These are phyloP conservation scores for Cheiracanthium punctorium DNA, from an alignment of 2,888 invertebrate genomes.

Conservation along the genomic window DNA sequence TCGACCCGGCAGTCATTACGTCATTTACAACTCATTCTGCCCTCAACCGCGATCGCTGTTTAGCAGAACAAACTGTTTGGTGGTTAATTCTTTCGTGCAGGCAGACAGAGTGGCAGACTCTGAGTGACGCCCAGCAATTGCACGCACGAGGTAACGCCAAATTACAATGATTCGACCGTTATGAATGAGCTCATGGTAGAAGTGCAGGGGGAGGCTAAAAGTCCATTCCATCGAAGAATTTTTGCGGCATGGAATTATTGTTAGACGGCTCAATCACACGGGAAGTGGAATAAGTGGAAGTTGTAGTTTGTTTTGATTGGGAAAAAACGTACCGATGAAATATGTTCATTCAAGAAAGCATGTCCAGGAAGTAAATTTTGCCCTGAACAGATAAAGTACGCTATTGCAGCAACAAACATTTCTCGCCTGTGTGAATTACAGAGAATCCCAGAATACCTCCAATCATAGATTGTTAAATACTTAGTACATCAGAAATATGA, in stretches of 20 bases:
- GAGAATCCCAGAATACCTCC: too few species aligned
- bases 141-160: constrained; percentile 12
- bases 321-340: background rate
- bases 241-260: background rate
- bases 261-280: constrained; percentile 1
- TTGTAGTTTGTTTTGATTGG: background rate
- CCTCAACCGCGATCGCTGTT: background rate
- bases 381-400: too few species aligned
- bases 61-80: constrained; percentile 1
- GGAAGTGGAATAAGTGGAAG: background rate
- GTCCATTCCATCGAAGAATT: background rate
- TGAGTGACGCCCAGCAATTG: background rate
- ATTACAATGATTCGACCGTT: constrained; percentile 8
- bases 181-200: background rate
- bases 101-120: background rate
- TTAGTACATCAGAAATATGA: too few species aligned
- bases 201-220: background rate
- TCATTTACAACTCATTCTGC: background rate
- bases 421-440: too few species aligned
- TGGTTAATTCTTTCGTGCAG: constrained; percentile 12
- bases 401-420: too few species aligned
- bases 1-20: background rate
- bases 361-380: background rate
- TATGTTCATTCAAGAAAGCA: background rate
- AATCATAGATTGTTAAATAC: too few species aligned